Conservation (phyloP, 2,113 vertebrate species). For the Xyrauchen texanus region DNA sequence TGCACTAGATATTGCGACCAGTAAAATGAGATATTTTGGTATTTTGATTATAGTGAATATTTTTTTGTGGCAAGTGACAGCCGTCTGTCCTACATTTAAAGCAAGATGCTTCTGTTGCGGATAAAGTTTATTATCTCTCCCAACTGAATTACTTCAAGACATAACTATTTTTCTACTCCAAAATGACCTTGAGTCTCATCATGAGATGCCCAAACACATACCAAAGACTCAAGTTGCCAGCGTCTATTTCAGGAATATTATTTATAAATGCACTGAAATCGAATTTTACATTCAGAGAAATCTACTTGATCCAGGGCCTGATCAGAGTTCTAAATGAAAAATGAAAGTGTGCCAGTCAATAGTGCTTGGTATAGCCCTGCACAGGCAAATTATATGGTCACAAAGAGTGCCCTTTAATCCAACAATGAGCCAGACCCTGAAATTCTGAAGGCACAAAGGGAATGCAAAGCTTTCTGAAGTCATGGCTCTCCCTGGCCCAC, state of each 20-base stretch:
- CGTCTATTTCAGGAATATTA: conserved; percentile 48
- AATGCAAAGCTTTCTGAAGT: conserved; percentile 15
- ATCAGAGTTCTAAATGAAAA: conserved; percentile 48
- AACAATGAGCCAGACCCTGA: conserved; percentile 9
- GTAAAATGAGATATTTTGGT: background rate
- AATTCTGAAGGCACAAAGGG: conserved; percentile 11
- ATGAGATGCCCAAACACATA: conserved; percentile 29
- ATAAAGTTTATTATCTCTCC: background rate
- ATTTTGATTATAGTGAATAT: background rate
- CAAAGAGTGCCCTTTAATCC: conserved; percentile 26
- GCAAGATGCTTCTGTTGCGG: background rate
- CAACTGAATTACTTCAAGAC: background rate
- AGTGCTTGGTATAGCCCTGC: background rate
- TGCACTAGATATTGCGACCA: background rate
- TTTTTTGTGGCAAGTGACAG: background rate
- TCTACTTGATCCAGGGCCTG: conserved; percentile 46
- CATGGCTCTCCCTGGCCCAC: background rate
- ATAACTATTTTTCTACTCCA: background rate
- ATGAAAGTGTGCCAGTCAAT: conserved; percentile 43
- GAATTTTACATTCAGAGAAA: conserved; percentile 50
- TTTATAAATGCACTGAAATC: conserved; percentile 55
- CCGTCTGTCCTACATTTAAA: background rate
- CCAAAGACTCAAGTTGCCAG: background rate
- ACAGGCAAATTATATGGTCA: background rate
- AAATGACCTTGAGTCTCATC: background rate